A percentile compares a stretch with the other conserved stretches of the same genome.
phyloP scores from a whole-genome alignment of 64 coral and sea anemone genomes.

The Montipora efflorescens region DNA sequence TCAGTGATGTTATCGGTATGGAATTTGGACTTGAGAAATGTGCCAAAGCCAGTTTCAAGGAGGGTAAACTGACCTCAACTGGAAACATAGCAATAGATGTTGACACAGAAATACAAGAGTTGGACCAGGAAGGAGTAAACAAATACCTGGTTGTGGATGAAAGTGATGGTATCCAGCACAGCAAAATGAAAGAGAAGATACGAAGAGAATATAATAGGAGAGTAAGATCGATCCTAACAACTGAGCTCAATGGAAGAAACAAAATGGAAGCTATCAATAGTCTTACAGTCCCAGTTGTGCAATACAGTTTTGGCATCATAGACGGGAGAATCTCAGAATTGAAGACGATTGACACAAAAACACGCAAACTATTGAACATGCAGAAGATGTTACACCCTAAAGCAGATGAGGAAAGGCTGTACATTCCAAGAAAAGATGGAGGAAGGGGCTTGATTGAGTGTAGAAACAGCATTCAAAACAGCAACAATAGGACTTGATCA shows the following conservation, averaged over 20 bases:
- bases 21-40: not conserved
- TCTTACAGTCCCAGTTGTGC: slow-evolving; percentile 26
- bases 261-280: slow-evolving; percentile 42
- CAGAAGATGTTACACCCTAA: not conserved
- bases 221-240: slow-evolving; percentile 24
- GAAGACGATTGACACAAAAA: slow-evolving; percentile 19
- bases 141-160: slow-evolving; percentile 62
- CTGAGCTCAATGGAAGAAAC: slow-evolving; percentile 32
- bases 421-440: slow-evolving; percentile 3
- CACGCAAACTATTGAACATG: slow-evolving; percentile 14
- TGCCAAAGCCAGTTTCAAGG: not conserved
- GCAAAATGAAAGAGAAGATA: slow-evolving; percentile 48
- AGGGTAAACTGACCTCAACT: not conserved
- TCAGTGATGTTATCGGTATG: not conserved
- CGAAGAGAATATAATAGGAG: slow-evolving; percentile 28
- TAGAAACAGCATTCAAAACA: not conserved
- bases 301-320: slow-evolving; percentile 39
- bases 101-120: slow-evolving; percentile 20
- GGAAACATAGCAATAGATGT: slow-evolving; percentile 13
- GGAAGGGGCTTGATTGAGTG: not conserved
- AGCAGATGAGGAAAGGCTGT: slow-evolving; percentile 17
- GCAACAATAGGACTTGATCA: not conserved
- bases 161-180: slow-evolving; percentile 55
- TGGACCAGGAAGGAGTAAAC: slow-evolving; percentile 48
- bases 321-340: slow-evolving; percentile 1